Base-by-base conservation (phyloP, 2,888 invertebrate genomes). In the Timema cristinae region DNA sequence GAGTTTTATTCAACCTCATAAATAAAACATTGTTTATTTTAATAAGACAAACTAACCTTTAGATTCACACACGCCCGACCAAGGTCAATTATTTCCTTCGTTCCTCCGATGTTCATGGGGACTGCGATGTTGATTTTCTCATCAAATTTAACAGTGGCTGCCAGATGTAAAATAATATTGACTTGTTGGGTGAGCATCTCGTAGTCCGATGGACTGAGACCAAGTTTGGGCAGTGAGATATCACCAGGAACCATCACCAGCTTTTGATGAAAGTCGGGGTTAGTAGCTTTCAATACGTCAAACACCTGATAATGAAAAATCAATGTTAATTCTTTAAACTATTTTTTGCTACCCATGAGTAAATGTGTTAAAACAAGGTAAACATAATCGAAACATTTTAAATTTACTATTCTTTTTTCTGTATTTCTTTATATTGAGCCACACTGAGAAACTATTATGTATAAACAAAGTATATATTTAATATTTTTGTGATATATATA, bases 201-300 rank as follows among this genome's bases (percentile, higher is more conserved):
- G 63, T 63, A 63, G 63, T 63, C 63, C 6, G 63, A 63, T 32
- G 32, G 11, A n/a, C 63, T 63, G 63, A 63, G 63, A 48, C 63
- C 63, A 32, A 63, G 2, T 11, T 48, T 32, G 16, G 63, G 63
- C 32, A 13, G 11, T 5, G 16, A 15, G 47, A 16, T 8, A 48
- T 63, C 63, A 11, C 63, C 63, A 13, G 63, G 4, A 16, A 63
- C 63, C 47, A 63, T 47, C 63, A 32, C 63, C 13, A 63, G 6
- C 63, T 63, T 63, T 13, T 63, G 47, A 10, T 47, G 9, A 2
- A 13, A 63, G 15, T 63, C 16, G 32, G 63, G 63, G 6, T 13
- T 32, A 10, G 32, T 48, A 13, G 47, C 11, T 48, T 63, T 63
- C 63, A 63, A 47, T 32, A 32, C 47, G 63, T 63, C 63, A 63